phyloP scores from a whole-genome alignment of 2,888 invertebrate species.

The Saturnia pavonia region DNA sequence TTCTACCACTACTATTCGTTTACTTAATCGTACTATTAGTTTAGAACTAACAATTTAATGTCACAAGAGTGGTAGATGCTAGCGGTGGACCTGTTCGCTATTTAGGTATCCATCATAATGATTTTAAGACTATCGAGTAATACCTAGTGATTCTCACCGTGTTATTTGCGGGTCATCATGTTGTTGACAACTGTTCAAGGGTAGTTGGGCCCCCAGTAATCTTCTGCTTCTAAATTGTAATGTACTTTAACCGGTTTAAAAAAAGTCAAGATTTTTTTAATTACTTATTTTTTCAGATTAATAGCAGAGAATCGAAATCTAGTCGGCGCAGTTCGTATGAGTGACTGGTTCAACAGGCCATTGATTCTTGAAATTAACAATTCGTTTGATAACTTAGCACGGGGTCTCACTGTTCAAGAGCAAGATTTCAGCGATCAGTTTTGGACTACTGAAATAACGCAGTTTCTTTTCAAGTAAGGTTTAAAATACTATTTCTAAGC shows the following conservation, averaged over 20 bases:
- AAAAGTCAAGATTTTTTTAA: neutral
- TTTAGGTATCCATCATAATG: neutral
- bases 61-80: neutral
- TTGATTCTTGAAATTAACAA: slow-evolving; percentile 83
- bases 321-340: slow-evolving; percentile 83
- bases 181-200: too few species aligned
- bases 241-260: neutral
- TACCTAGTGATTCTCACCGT: neutral
- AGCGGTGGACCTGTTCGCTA: neutral
- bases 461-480: slow-evolving; percentile 70
- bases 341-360: slow-evolving; percentile 87
- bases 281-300: slow-evolving; percentile 70
- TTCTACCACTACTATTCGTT: neutral
- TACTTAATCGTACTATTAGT: neutral
- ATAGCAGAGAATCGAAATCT: slow-evolving; percentile 81
- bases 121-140: too few species aligned
- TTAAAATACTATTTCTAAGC: neutral
- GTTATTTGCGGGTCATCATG: neutral
- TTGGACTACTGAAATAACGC: slow-evolving; percentile 87
- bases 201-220: too few species aligned
- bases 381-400: slow-evolving; percentile 86
- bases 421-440: slow-evolving; percentile 89
- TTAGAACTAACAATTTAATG: neutral
- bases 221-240: too few species aligned
- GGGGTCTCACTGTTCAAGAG: slow-evolving; percentile 90